Evolutionary conservation across 2,113 vertebrate genomes (phyloP).

Genomic region (Gallinago jamesoni): DNA sequence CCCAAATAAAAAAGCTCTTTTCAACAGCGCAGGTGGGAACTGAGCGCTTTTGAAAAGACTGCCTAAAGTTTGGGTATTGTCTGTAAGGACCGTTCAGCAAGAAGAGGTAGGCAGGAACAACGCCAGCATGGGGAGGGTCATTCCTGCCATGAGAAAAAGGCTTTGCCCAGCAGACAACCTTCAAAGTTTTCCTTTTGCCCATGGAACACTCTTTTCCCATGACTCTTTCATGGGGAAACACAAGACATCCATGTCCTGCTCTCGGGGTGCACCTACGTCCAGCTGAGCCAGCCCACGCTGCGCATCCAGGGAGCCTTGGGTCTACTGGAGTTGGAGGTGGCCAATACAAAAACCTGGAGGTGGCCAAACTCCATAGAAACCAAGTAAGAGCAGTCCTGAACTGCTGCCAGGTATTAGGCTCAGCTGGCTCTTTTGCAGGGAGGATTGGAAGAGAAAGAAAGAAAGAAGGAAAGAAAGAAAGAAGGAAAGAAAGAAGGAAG

Average conservation of each 20-base stretch:
- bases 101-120: fast-evolving
- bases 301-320: background rate
- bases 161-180: background rate
- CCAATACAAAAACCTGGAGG: background rate
- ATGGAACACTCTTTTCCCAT: fast-evolving
- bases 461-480: too few species aligned
- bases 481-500: too few species aligned
- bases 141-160: background rate
- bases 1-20: background rate
- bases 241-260: background rate
- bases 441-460: background rate
- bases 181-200: background rate
- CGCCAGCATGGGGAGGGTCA: fast-evolving
- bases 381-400: background rate
- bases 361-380: background rate
- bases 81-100: background rate
- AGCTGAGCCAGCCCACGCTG: background rate
- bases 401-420: background rate
- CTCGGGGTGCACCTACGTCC: fast-evolving
- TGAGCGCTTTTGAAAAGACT: background rate
- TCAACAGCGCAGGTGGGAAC: background rate
- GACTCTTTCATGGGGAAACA: fast-evolving
- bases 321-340: background rate
- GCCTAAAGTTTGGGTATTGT: background rate
- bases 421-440: background rate